Base-by-base conservation (phyloP, 2,113 vertebrate species). In the Platichthys stellatus region DNA sequence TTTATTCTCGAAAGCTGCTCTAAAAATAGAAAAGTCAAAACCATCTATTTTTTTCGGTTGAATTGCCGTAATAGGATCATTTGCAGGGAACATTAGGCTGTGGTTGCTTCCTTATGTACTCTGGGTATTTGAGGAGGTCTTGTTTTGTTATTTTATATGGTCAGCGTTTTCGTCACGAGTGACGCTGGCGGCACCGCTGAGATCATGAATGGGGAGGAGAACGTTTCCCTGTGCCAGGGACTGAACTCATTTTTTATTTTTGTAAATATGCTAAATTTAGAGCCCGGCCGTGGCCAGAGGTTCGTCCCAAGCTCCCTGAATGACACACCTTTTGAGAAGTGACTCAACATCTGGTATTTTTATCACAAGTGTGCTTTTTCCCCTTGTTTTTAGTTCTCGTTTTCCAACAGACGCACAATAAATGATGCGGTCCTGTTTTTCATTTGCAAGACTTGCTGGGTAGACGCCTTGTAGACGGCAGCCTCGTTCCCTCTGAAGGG, bases 221-320 rank as follows among this genome's bases (percentile, higher is more conserved):
- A 82, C 60, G 31, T 60, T 51, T 76, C 40, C 69, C 18, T 31
- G 57, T 85, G 89, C 91, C 92, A 93, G 82, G 20, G 35, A 53
- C 64, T 88, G 83, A 92, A 84, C 79, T 90, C 83, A 84, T 74
- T 87, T 86, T 90, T 90, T 91, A 93, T 92, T 93, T 91, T 89
- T 63, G 89, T 53, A 88, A 90, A 90, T 56, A 80, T 62, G 77
- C 87, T 93, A 94, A 91, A 93, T 93, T 91, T 93, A 94, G 92
- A 83, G 15, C 6, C 47, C 47, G 5, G 67, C 65, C 4, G 15
- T 15, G 9, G 87, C 85, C 89, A 91, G 63, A 76, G 35, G 54
- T 73, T 83, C 73, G 80, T 87, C 89, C 90, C 88, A 72, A 87
- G 82, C 83, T 91, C 90, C 89, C 85, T n/a, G 63, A 75, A 85